Percentiles rank a stretch among this genome's conserved stretches.
Evolutionary conservation across 1,140 invertebrate genomes (phyloP).

Genomic region (Lepidurus packardi): DNA sequence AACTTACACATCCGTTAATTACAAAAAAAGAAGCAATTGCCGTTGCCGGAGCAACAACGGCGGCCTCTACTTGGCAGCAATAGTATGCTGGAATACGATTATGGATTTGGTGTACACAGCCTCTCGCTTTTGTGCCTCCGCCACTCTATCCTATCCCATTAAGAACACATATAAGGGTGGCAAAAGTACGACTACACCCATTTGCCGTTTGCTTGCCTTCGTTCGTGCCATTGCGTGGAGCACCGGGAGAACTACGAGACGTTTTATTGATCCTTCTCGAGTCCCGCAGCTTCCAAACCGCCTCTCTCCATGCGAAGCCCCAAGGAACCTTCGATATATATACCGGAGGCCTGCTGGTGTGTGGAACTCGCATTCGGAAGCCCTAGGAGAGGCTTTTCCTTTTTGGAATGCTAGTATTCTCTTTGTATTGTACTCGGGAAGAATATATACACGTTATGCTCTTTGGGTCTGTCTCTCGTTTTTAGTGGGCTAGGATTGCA

Average conservation of each 20-base stretch:
- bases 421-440: neutral
- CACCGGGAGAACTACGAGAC: neutral
- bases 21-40: neutral
- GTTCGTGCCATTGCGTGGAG: conserved; percentile 5
- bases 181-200: neutral
- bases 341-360: neutral
- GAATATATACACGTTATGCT: neutral
- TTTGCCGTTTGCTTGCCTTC: neutral
- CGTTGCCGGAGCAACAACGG: neutral
- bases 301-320: neutral
- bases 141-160: conserved; percentile 12
- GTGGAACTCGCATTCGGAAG: neutral
- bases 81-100: neutral
- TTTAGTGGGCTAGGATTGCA: neutral
- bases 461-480: neutral
- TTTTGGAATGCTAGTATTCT: neutral
- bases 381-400: neutral
- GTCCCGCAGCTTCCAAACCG: neutral
- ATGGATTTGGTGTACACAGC: conserved; percentile 14
- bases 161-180: conserved; percentile 17
- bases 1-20: neutral
- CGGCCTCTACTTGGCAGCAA: neutral
- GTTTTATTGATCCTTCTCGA: conserved; percentile 1
- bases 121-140: conserved; percentile 19
- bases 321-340: neutral